Evolutionary conservation across 2,888 invertebrate species (phyloP).

Genomic region (Cataglyphis livida): DNA sequence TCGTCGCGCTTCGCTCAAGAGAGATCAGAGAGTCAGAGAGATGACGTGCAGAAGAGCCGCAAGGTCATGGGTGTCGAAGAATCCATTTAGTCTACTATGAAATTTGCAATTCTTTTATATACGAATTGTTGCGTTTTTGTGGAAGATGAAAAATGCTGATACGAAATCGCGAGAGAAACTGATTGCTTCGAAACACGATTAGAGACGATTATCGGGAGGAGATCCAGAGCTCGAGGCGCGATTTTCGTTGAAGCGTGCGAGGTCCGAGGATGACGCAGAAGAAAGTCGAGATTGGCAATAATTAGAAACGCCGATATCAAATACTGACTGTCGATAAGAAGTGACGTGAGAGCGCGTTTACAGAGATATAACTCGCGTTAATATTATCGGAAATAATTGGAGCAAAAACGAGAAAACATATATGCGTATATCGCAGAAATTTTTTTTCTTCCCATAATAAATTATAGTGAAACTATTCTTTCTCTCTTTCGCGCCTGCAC

Average conservation of each 20-base stretch:
- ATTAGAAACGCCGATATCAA: neutral
- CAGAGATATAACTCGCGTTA: neutral
- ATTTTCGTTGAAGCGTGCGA: constrained; percentile 57
- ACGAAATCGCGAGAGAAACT: constrained; percentile 61
- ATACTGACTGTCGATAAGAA: neutral
- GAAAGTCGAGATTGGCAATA: constrained; percentile 31
- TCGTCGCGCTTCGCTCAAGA: constrained; percentile 25
- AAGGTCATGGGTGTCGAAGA: neutral
- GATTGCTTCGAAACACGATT: constrained; percentile 75
- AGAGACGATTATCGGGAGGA: constrained; percentile 60
- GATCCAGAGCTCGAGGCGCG: constrained; percentile 68
- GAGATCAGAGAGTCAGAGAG: constrained; percentile 1
- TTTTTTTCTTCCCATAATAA: neutral
- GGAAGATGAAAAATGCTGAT: neutral
- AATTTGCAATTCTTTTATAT: neutral
- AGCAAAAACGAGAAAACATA: neutral
- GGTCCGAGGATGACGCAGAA: constrained; percentile 58
- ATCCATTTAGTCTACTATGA: neutral
- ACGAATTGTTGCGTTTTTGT: neutral
- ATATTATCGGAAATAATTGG: neutral
- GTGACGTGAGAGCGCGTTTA: neutral
- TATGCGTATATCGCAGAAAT: neutral
- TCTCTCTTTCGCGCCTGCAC: neutral
- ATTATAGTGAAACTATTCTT: neutral
- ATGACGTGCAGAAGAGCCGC: neutral